Evolutionary conservation across 2,113 vertebrate genomes (phyloP).

Genomic region (Fregetta grallaria): DNA sequence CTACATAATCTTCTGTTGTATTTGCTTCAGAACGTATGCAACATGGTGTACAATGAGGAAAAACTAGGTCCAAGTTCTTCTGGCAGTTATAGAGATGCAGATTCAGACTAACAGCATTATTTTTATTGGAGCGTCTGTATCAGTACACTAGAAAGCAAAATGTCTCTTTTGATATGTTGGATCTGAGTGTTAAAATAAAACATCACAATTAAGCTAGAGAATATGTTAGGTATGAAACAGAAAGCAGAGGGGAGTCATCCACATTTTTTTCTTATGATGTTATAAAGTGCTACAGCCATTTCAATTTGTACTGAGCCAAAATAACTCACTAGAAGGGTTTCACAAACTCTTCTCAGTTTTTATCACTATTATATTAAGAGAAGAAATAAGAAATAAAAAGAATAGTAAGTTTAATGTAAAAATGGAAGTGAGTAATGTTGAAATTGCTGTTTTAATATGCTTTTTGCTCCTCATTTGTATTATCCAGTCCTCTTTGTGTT

Average conservation of each 20-base stretch:
- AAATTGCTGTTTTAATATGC: not conserved
- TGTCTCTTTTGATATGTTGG: not conserved
- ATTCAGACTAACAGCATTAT: not conserved
- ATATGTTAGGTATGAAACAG: not conserved
- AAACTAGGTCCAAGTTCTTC: not conserved
- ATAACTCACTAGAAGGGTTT: not conserved
- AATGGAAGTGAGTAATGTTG: not conserved
- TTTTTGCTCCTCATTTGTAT: not conserved
- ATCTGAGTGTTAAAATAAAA: not conserved
- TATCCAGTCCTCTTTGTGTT: not conserved
- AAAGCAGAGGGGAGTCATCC: not conserved
- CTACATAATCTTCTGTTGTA: not conserved
- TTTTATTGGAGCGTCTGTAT: not conserved
- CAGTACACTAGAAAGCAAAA: not conserved
- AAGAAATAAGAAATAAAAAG: not conserved
- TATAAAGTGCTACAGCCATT: not conserved
- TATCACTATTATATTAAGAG: not conserved
- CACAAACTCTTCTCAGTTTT: not conserved
- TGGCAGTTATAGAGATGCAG: not conserved
- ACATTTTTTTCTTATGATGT: not conserved
- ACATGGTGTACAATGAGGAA: not conserved
- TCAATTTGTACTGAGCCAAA: not conserved
- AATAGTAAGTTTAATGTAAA: not conserved
- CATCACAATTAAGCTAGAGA: not conserved
- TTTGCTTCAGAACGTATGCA: not conserved